Conservation (phyloP, 2,888 invertebrate genomes). For the Physocephala rufipes region DNA sequence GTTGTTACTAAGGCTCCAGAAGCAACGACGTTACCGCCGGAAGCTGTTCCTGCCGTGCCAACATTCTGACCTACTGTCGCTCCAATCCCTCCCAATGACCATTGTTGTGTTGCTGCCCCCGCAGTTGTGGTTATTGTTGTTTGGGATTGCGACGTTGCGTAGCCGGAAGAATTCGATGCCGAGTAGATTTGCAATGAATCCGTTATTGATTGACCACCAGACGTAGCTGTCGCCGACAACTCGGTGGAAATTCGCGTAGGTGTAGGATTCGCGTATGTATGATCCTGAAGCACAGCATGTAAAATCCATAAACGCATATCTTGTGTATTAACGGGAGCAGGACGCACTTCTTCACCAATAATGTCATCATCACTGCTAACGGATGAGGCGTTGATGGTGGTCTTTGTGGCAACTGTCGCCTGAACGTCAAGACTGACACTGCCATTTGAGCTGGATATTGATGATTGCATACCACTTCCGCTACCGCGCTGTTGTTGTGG, state of each 20-base stretch:
- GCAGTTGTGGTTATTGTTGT: too few relatives aligned
- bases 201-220: background rate
- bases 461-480: too few relatives aligned
- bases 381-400: conserved; percentile 20
- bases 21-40: conserved; percentile 1
- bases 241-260: conserved; percentile 50
- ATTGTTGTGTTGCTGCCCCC: conserved; percentile 50
- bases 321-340: conserved; percentile 60
- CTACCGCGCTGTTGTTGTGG: conserved; percentile 38
- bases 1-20: conserved; percentile 1
- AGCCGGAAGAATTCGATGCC: background rate
- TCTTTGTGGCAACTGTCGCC: conserved; percentile 14
- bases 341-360: conserved; percentile 64
- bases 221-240: conserved; percentile 31
- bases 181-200: background rate
- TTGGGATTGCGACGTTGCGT: conserved; percentile 10
- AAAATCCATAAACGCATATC: conserved; percentile 60
- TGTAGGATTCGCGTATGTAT: conserved; percentile 61
- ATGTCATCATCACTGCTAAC: conserved; percentile 61
- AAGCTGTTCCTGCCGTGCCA: conserved; percentile 1
- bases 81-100: conserved; percentile 59
- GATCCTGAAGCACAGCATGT: conserved; percentile 64
- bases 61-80: conserved; percentile 46
- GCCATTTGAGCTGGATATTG: background rate
- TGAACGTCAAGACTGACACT: conserved; percentile 5